Conservation (phyloP, 2,888 invertebrate species). For the Lobophora halterata region DNA sequence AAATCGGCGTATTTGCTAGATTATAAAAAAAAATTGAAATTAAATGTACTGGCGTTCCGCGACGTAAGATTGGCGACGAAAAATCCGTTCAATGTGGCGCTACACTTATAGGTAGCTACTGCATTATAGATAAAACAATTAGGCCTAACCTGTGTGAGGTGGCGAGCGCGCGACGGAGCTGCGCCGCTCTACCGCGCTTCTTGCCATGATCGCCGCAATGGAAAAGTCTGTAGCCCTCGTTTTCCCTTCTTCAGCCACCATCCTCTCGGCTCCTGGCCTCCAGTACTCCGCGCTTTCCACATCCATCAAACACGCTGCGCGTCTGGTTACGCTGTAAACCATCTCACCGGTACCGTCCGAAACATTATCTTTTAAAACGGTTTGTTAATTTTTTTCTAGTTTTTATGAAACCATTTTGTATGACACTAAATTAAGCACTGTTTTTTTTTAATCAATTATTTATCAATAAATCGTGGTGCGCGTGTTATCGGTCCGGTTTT, state of each 20-base stretch:
- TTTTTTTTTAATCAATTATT: slow-evolving; percentile 32
- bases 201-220: slow-evolving; percentile 96
- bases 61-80: no score
- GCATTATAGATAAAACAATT: slow-evolving; percentile 29
- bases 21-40: no score
- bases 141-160: slow-evolving; percentile 70
- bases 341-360: slow-evolving; percentile 61
- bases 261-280: slow-evolving; percentile 64
- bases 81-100: no score
- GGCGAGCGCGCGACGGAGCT: slow-evolving; percentile 71
- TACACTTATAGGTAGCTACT: neutral
- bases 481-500: slow-evolving; percentile 31
- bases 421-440: slow-evolving; percentile 17
- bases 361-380: slow-evolving; percentile 42
- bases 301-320: slow-evolving; percentile 68
- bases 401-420: slow-evolving; percentile 10
- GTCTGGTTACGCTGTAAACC: slow-evolving; percentile 46
- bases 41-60: no score
- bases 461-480: slow-evolving; percentile 39
- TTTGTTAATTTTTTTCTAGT: slow-evolving; percentile 4
- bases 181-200: slow-evolving; percentile 72
- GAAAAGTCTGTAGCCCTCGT: slow-evolving; percentile 94
- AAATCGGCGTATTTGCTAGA: no score
- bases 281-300: slow-evolving; percentile 73
- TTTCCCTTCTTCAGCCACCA: slow-evolving; percentile 75